These are phyloP conservation scores for Urosaurus nigricauda DNA, from an alignment of 2,797 vertebrate species.

Conservation along the genomic window DNA sequence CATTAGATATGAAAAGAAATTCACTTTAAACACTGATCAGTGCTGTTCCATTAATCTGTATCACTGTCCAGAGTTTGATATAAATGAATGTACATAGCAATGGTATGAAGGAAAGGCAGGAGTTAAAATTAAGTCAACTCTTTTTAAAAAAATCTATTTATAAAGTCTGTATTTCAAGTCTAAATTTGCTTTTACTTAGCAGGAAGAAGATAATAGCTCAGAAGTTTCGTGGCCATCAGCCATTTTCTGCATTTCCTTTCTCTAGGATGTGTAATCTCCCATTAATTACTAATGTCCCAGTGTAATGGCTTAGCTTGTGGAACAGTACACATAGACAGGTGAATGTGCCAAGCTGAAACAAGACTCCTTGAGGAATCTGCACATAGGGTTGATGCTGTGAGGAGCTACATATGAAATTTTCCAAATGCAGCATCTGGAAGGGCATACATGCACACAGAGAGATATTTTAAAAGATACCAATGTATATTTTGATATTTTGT, in stretches of 20 bases:
- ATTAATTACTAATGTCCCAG: conserved; percentile 32
- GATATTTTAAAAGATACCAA: too few relatives aligned
- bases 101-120: conserved; percentile 15
- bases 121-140: conserved; percentile 37
- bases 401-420: conserved; percentile 6
- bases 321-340: conserved; percentile 20
- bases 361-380: not conserved
- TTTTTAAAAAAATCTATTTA: too few relatives aligned
- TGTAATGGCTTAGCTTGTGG: not conserved
- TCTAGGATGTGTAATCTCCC: conserved; percentile 11
- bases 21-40: not conserved
- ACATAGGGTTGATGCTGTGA: not conserved
- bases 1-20: not conserved
- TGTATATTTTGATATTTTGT: too few relatives aligned
- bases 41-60: not conserved
- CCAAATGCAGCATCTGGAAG: not conserved
- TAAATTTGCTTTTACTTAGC: conserved; percentile 31
- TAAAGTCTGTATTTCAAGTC: conserved; percentile 23
- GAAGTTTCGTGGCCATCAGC: not conserved
- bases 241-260: conserved; percentile 33
- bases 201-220: conserved; percentile 19
- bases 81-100: not conserved
- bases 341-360: not conserved
- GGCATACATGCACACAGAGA: not conserved
- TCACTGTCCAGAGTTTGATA: not conserved